Evolutionary conservation across 2,888 invertebrate species (phyloP).

Genomic region (Merodon equestris): DNA sequence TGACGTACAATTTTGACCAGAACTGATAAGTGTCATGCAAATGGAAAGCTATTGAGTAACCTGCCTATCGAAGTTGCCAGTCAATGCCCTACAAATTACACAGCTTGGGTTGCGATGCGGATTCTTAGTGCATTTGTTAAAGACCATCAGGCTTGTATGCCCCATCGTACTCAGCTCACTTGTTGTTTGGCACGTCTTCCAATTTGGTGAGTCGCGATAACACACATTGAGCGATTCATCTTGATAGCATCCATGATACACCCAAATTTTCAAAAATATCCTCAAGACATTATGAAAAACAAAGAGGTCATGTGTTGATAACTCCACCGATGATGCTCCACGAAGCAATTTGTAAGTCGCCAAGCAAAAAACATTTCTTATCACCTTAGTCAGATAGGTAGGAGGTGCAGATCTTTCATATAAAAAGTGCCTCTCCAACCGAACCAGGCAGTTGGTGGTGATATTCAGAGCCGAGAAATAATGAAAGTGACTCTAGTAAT

Average conservation of each 20-base stretch:
- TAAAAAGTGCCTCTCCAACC: constrained; percentile 19
- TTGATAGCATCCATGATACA: too few relatives aligned
- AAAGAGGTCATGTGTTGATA: constrained; percentile 47
- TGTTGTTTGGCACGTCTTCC: too few relatives aligned
- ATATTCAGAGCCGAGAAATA: constrained; percentile 29
- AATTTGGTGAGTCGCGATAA: too few relatives aligned
- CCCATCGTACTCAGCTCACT: too few relatives aligned
- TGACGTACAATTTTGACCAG: too few relatives aligned
- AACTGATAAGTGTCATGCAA: background rate
- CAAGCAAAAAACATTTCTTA: constrained; percentile 8
- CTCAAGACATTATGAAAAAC: constrained; percentile 15
- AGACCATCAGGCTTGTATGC: too few relatives aligned
- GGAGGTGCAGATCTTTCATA: constrained; percentile 17
- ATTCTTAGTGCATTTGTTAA: too few relatives aligned
- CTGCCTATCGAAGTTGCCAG: too few relatives aligned
- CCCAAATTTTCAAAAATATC: constrained; percentile 33
- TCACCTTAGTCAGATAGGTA: constrained; percentile 18
- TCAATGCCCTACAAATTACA: too few relatives aligned
- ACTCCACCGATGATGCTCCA: background rate
- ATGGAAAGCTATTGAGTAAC: too few relatives aligned
- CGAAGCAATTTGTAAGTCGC: background rate
- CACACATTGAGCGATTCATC: too few relatives aligned
- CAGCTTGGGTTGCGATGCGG: too few relatives aligned
- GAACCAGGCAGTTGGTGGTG: constrained; percentile 55
- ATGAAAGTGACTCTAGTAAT: constrained; percentile 75